Evolutionary conservation across 2,888 invertebrate genomes (phyloP).

Genomic region (Terebella lapidaria): DNA sequence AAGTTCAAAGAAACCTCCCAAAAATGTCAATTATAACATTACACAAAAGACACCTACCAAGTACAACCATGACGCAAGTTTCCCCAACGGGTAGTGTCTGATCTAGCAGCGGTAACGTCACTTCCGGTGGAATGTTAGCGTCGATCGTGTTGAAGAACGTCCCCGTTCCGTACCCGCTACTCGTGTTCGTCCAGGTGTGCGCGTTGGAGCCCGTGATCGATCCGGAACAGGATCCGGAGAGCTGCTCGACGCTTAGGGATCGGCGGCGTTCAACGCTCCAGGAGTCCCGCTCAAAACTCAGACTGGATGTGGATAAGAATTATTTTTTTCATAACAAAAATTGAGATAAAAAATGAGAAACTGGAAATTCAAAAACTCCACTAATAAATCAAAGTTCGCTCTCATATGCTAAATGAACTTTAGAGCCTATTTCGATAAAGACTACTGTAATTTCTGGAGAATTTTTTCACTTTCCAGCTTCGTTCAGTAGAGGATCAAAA

Average conservation of each 20-base stretch:
- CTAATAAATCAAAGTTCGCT: too few species aligned
- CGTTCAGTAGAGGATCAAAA: too few species aligned
- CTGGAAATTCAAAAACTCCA: too few species aligned
- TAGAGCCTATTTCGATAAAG: too few species aligned
- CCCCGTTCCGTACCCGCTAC: background rate
- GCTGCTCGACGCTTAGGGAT: background rate
- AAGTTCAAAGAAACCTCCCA: too few species aligned
- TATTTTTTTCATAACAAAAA: too few species aligned
- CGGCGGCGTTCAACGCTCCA: constrained; percentile 3
- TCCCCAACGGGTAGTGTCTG: constrained; percentile 37
- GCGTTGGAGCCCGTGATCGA: background rate
- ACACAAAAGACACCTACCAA: constrained; percentile 1
- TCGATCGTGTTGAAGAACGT: constrained; percentile 1
- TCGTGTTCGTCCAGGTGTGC: background rate
- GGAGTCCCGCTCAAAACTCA: constrained; percentile 14
- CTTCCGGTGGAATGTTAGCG: constrained; percentile 33
- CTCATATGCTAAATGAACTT: too few species aligned
- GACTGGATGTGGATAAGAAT: constrained; percentile 3
- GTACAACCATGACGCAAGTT: background rate
- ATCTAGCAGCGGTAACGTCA: constrained; percentile 43
- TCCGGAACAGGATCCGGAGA: background rate
- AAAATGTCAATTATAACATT: too few species aligned
- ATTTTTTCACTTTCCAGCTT: too few species aligned
- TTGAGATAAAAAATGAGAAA: too few species aligned
- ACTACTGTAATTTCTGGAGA: too few species aligned